phyloP scores from a whole-genome alignment of 2,113 vertebrate genomes.

The Isurus oxyrinchus region DNA sequence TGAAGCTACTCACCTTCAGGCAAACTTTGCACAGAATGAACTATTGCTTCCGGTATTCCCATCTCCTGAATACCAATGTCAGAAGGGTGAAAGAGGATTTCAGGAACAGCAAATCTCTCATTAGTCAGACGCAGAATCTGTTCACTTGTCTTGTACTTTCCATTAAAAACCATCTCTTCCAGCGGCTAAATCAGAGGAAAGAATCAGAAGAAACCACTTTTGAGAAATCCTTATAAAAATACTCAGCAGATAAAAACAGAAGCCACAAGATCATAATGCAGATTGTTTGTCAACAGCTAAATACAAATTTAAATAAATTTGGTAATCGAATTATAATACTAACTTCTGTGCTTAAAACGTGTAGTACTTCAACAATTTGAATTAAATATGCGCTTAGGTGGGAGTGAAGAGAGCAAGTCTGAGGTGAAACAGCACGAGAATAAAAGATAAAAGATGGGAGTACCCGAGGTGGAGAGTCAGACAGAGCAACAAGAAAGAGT shows the following conservation, averaged over 20 bases:
- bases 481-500: not conserved
- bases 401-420: not conserved
- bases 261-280: not conserved
- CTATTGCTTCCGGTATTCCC: slow-evolving; percentile 92
- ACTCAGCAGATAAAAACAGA: not conserved
- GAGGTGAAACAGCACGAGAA: not conserved
- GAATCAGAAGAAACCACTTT: not conserved
- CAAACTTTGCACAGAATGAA: slow-evolving; percentile 81
- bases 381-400: not conserved
- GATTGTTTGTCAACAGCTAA: not conserved
- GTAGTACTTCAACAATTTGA: not conserved
- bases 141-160: slow-evolving; percentile 93
- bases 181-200: slow-evolving; percentile 62
- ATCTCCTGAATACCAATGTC: slow-evolving; percentile 98
- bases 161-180: slow-evolving; percentile 90
- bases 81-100: slow-evolving; percentile 91
- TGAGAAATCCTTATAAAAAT: not conserved
- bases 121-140: slow-evolving; percentile 88
- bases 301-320: not conserved
- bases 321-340: not conserved
- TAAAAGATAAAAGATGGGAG: not conserved
- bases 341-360: too few relatives aligned
- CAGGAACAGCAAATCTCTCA: slow-evolving; percentile 93
- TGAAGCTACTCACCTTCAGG: slow-evolving; percentile 70
- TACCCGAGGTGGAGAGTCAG: too few relatives aligned